These are phyloP conservation scores for Hirtodrosophila trivittata DNA, from an alignment of 2,888 invertebrate genomes.

Conservation along the genomic window DNA sequence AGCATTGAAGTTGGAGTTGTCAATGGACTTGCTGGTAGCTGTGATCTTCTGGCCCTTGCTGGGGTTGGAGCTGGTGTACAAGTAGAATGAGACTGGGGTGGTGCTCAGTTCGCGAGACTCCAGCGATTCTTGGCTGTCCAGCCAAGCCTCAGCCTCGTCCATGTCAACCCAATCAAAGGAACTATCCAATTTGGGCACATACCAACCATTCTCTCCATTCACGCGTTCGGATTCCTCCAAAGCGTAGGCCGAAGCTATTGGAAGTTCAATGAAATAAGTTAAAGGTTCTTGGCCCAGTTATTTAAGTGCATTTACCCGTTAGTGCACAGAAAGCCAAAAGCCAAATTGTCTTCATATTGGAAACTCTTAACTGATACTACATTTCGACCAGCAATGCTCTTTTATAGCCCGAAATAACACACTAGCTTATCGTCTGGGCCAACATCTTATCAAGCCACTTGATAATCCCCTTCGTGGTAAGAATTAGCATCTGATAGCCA, in stretches of 20 bases:
- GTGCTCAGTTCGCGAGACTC: constrained; percentile 46
- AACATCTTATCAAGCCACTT: constrained; percentile 25
- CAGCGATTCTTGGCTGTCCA: constrained; percentile 41
- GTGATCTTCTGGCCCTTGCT: constrained; percentile 56
- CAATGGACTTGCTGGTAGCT: constrained; percentile 44
- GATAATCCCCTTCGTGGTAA: constrained; percentile 6
- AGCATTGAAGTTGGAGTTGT: constrained; percentile 58
- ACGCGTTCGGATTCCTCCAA: constrained; percentile 56
- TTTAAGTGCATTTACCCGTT: constrained; percentile 28
- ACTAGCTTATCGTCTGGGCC: constrained; percentile 8
- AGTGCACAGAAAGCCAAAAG: constrained; percentile 49
- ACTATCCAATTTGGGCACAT: constrained; percentile 65
- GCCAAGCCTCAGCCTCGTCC: constrained; percentile 55
- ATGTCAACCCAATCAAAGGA: constrained; percentile 62
- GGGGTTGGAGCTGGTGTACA: constrained; percentile 74
- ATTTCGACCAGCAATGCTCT: constrained; percentile 16
- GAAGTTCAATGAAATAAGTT: too few species aligned
- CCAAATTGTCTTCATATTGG: constrained; percentile 50
- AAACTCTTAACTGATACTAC: constrained; percentile 26
- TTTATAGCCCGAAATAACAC: constrained; percentile 48
- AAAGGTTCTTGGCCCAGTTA: neutral
- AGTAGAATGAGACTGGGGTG: constrained; percentile 60
- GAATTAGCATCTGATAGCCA: constrained; percentile 41
- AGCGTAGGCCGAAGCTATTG: constrained; percentile 46
- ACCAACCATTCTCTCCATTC: constrained; percentile 74